phyloP scores from a whole-genome alignment of 1,140 invertebrate species.

The Cotesia glomerata region DNA sequence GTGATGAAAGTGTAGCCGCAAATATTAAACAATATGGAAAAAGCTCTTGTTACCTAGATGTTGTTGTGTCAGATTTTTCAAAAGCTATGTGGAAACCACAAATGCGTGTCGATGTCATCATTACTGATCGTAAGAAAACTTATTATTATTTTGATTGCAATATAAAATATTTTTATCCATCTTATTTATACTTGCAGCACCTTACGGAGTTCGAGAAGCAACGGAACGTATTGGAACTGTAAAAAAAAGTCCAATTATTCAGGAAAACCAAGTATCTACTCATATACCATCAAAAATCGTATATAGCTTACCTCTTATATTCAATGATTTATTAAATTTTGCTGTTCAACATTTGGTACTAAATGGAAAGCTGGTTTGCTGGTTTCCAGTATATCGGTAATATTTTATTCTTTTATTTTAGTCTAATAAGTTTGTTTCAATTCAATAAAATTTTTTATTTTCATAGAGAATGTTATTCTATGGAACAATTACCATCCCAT shows the following conservation, averaged over 20 bases:
- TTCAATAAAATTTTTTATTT: slow-evolving; percentile 14
- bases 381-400: slow-evolving; percentile 87
- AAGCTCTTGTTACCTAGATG: slow-evolving; percentile 80
- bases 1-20: slow-evolving; percentile 83
- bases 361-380: slow-evolving; percentile 84
- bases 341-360: slow-evolving; percentile 77
- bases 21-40: slow-evolving; percentile 90
- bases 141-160: slow-evolving; percentile 3
- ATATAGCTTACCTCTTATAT: slow-evolving; percentile 82
- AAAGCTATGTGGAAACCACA: slow-evolving; percentile 76
- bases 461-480: slow-evolving; percentile 76
- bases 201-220: slow-evolving; percentile 93
- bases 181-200: slow-evolving; percentile 70
- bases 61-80: slow-evolving; percentile 89
- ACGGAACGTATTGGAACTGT: slow-evolving; percentile 82
- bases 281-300: slow-evolving; percentile 89
- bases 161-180: slow-evolving; percentile 18
- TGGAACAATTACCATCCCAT: slow-evolving; percentile 78
- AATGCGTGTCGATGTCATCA: slow-evolving; percentile 82
- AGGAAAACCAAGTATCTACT: slow-evolving; percentile 67
- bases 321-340: slow-evolving; percentile 83
- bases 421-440: slow-evolving; percentile 2
- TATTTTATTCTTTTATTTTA: slow-evolving; percentile 14
- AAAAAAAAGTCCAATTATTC: slow-evolving; percentile 67
- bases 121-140: slow-evolving; percentile 87